These are phyloP conservation scores for Monopterus albus DNA, from an alignment of 2,113 vertebrate genomes.

Conservation along the genomic window DNA sequence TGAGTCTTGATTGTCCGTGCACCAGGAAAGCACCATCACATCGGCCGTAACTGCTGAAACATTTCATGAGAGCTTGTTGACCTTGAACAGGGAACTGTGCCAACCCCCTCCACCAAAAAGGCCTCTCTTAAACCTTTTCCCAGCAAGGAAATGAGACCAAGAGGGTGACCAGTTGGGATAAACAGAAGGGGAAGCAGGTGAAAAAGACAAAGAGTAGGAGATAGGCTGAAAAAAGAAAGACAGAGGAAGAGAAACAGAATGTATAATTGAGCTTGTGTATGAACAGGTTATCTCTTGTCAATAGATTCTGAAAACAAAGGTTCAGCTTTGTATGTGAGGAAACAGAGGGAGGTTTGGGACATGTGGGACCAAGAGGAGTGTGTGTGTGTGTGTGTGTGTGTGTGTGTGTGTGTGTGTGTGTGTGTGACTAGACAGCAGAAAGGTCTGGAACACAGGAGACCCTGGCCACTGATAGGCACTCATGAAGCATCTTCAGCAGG, in stretches of 20 bases:
- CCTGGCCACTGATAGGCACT: slow-evolving; percentile 53
- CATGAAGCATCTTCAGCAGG: slow-evolving; percentile 65
- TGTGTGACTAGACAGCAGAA: slow-evolving; percentile 45
- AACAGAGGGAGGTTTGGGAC: slow-evolving; percentile 19
- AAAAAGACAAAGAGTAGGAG: not conserved
- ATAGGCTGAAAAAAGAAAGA: not conserved
- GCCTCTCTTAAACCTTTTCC: not conserved
- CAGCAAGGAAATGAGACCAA: not conserved
- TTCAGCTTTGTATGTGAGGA: slow-evolving; percentile 32
- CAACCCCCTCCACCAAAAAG: not conserved
- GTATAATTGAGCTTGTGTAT: slow-evolving; percentile 41
- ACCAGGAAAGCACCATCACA: not conserved
- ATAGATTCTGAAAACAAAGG: slow-evolving; percentile 58
- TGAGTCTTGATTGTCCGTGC: not conserved
- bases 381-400: slow-evolving; percentile 15
- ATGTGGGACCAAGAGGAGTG: slow-evolving; percentile 26
- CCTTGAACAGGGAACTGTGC: slow-evolving; percentile 40
- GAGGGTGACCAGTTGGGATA: slow-evolving; percentile 4
- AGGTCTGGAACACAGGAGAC: slow-evolving; percentile 59
- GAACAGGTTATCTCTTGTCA: slow-evolving; percentile 55
- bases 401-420: slow-evolving; percentile 19
- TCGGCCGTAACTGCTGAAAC: not conserved
- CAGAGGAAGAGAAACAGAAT: slow-evolving; percentile 2
- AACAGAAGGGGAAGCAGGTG: slow-evolving; percentile 26
- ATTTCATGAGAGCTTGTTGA: slow-evolving; percentile 36